A percentile compares a stretch with the other conserved stretches of the same genome.
phyloP scores from a whole-genome alignment of 2,888 invertebrate species.

The Cheilosia urbana region DNA sequence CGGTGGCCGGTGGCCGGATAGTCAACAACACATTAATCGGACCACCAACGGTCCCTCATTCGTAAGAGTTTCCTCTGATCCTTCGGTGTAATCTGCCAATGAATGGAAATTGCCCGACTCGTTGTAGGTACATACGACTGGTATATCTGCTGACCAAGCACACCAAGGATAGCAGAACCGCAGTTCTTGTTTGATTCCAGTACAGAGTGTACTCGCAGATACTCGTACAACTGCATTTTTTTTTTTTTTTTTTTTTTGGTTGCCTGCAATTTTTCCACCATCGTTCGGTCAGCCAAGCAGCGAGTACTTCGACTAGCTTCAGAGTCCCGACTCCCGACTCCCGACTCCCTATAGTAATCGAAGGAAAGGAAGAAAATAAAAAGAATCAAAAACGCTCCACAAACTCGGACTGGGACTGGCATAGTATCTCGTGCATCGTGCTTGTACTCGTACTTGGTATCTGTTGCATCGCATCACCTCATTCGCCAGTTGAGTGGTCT shows the following conservation, averaged over 20 bases:
- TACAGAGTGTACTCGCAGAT: background rate
- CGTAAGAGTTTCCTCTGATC: slow-evolving; percentile 18
- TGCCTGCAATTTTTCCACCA: background rate
- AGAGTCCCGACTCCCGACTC: background rate
- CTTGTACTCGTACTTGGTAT: slow-evolving; percentile 34
- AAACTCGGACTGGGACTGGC: slow-evolving; percentile 32
- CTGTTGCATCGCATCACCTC: slow-evolving; percentile 66
- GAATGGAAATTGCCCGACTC: slow-evolving; percentile 52
- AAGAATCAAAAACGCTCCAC: slow-evolving; percentile 18
- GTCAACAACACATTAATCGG: slow-evolving; percentile 20
- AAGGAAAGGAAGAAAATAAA: slow-evolving; percentile 24
- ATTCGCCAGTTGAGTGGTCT: slow-evolving; percentile 26
- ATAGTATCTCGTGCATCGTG: background rate
- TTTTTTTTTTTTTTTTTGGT: no score
- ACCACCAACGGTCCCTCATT: slow-evolving; percentile 1
- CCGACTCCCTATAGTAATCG: slow-evolving; percentile 5
- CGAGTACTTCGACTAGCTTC: slow-evolving; percentile 14
- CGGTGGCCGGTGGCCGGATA: no score
- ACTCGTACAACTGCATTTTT: background rate
- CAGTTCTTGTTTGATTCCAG: slow-evolving; percentile 50
- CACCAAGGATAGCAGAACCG: slow-evolving; percentile 31
- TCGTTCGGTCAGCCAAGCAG: slow-evolving; percentile 34
- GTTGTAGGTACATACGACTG: background rate
- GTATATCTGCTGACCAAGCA: slow-evolving; percentile 34
- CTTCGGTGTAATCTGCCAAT: slow-evolving; percentile 45